Evolutionary conservation across 2,888 invertebrate species (phyloP).

Genomic region (Acanthopleura granulata): DNA sequence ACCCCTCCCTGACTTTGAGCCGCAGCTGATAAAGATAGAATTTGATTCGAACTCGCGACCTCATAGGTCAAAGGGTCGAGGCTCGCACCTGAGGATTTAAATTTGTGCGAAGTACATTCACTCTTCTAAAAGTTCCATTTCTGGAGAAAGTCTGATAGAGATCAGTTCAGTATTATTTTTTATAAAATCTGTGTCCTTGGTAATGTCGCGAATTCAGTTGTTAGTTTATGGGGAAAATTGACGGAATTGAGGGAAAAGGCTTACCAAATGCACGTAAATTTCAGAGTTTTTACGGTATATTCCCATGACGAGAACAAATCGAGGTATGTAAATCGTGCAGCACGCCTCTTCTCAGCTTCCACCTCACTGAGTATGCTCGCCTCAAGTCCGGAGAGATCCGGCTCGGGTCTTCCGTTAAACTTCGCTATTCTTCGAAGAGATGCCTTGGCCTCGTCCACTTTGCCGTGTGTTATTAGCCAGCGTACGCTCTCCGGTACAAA

Average conservation of each 20-base stretch:
- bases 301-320: not conserved
- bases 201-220: no score
- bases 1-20: no score
- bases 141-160: no score
- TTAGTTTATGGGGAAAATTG: no score
- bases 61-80: no score
- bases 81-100: no score
- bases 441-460: constrained; percentile 30
- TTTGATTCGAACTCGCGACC: no score
- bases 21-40: no score
- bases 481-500: constrained; percentile 44
- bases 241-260: not conserved
- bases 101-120: no score
- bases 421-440: constrained; percentile 33
- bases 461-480: constrained; percentile 38
- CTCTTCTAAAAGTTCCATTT: no score
- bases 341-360: constrained; percentile 22
- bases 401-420: constrained; percentile 29
- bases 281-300: constrained; percentile 22
- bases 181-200: no score
- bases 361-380: constrained; percentile 18
- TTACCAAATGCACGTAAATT: constrained; percentile 36
- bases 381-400: constrained; percentile 27
- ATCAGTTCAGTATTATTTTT: no score
- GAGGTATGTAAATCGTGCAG: not conserved